A percentile compares a stretch with the other conserved stretches of the same genome.
Conservation (phyloP, 2,113 vertebrate genomes). For the Pampusana beccarii region DNA sequence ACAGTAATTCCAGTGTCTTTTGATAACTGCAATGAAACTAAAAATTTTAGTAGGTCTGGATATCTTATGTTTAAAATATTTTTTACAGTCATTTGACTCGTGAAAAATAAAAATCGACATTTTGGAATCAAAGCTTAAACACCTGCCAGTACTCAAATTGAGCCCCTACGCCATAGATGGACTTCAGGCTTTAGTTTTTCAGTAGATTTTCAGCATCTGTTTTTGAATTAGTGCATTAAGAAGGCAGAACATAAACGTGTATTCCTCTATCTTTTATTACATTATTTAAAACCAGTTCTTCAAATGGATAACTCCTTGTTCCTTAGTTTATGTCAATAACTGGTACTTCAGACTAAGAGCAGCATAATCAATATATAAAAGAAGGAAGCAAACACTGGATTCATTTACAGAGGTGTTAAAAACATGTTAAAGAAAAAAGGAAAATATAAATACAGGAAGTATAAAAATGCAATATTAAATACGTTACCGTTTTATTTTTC, state of each 20-base stretch:
- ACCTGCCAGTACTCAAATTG: neutral
- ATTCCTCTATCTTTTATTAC: neutral
- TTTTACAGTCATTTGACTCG: neutral
- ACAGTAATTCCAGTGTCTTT: neutral
- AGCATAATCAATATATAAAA: neutral
- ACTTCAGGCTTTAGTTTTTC: neutral
- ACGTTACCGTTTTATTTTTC: neutral
- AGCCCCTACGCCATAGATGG: neutral
- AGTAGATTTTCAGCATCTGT: neutral
- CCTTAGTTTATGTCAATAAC: neutral
- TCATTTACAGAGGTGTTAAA: neutral
- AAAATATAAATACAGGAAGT: neutral
- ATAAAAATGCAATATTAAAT: neutral
- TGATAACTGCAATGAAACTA: neutral
- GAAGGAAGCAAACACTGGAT: neutral
- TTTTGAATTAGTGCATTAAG: neutral
- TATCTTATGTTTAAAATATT: neutral
- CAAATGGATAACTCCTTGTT: neutral
- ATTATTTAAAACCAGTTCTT: neutral
- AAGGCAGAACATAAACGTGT: neutral
- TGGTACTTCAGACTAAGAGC: neutral
- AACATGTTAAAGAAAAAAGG: neutral
- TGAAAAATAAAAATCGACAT: neutral
- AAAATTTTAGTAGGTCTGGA: neutral
- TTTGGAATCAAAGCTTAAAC: neutral